These are phyloP conservation scores for Ciconia nigra DNA, from an alignment of 2,797 vertebrate genomes.

Conservation along the genomic window DNA sequence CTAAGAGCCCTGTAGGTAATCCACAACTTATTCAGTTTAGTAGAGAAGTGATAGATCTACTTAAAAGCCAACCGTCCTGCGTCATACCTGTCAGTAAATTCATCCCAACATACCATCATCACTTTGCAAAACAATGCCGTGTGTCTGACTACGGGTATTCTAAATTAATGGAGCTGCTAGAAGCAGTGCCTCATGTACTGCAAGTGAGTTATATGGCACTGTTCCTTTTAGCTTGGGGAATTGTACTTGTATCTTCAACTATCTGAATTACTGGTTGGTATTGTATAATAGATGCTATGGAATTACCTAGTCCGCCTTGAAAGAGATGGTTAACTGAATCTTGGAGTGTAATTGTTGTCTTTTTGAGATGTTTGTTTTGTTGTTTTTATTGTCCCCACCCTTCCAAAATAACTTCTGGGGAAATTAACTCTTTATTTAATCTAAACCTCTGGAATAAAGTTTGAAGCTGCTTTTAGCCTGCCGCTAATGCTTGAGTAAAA, in stretches of 20 bases:
- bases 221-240: background rate
- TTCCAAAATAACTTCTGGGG: background rate
- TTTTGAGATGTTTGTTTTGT: background rate
- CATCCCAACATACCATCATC: conserved; percentile 95
- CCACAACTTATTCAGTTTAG: conserved; percentile 98
- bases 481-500: background rate
- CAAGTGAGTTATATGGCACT: conserved; percentile 77
- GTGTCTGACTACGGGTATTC: conserved; percentile 97
- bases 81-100: conserved; percentile 91
- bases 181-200: conserved; percentile 95
- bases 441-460: background rate
- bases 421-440: background rate
- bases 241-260: background rate
- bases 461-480: background rate
- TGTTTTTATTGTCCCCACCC: background rate
- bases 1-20: conserved; percentile 95
- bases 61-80: conserved; percentile 90
- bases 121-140: conserved; percentile 96
- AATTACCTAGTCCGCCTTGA: background rate
- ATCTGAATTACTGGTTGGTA: background rate
- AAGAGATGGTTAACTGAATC: background rate
- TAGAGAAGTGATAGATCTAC: conserved; percentile 92
- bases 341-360: background rate
- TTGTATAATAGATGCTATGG: background rate
- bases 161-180: conserved; percentile 92